Evolutionary conservation across 2,113 vertebrate genomes (phyloP).

Genomic region (Cinclus cinclus): DNA sequence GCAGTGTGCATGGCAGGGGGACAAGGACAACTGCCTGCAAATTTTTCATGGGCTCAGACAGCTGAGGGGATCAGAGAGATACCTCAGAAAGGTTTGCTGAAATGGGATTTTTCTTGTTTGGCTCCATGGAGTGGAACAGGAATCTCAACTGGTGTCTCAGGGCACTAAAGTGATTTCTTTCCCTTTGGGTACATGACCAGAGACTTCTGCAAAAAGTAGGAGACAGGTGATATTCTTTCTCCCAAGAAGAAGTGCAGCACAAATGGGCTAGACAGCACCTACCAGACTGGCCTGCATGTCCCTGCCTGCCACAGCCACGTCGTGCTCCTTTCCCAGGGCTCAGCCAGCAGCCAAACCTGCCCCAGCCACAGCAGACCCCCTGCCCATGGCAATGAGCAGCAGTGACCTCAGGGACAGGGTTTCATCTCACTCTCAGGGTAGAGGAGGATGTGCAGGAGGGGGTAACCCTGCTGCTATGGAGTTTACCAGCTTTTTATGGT

Average conservation of each 20-base stretch:
- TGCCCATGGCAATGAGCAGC: background rate
- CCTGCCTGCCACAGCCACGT: background rate
- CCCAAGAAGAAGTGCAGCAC: background rate
- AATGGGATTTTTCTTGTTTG: background rate
- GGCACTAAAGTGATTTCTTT: background rate
- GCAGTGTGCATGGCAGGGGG: background rate
- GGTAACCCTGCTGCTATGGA: background rate
- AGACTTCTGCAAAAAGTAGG: background rate
- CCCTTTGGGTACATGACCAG: background rate
- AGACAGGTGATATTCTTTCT: background rate
- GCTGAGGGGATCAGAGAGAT: background rate
- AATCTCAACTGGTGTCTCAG: background rate
- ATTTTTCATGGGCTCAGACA: background rate
- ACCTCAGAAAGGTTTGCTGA: background rate
- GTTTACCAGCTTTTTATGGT: constrained; percentile 50
- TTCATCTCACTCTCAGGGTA: background rate
- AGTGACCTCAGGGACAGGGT: background rate
- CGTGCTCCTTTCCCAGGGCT: background rate
- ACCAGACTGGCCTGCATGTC: background rate
- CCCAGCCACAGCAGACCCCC: background rate
- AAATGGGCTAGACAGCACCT: background rate
- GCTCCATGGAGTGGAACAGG: background rate
- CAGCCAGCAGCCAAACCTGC: background rate
- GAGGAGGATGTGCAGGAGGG: background rate
- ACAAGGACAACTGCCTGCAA: background rate